These are phyloP conservation scores for Tethea ocularis DNA, from an alignment of 2,888 invertebrate genomes.

Conservation along the genomic window DNA sequence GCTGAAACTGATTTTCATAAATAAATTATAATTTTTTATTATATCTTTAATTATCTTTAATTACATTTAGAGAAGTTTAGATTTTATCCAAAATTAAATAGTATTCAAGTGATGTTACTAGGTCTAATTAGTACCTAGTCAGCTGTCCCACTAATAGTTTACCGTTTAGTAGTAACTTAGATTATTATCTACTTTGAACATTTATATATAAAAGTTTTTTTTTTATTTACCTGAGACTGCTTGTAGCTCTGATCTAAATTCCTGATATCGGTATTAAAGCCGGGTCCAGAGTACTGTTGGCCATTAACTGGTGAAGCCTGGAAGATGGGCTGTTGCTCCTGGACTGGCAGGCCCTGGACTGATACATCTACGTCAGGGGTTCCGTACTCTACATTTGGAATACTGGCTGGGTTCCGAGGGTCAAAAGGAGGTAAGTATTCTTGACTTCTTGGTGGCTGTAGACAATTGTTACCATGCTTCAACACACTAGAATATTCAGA, in stretches of 20 bases:
- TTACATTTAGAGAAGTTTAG: too few relatives aligned
- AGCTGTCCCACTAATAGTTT: too few relatives aligned
- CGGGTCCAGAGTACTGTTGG: conserved; percentile 65
- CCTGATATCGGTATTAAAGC: conserved; percentile 60
- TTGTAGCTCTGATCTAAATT: conserved; percentile 59
- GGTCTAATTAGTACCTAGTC: too few relatives aligned
- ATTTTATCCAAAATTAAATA: too few relatives aligned
- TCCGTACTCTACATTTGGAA: conserved; percentile 42
- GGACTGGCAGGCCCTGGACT: conserved; percentile 70
- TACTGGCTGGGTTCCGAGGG: conserved; percentile 50
- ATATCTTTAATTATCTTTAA: too few relatives aligned
- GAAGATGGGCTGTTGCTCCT: conserved; percentile 68
- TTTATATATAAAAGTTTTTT: background rate
- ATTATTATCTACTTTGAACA: too few relatives aligned
- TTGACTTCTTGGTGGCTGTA: conserved; percentile 38
- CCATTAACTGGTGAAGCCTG: conserved; percentile 70
- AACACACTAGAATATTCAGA: background rate
- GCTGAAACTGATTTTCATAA: conserved; percentile 56
- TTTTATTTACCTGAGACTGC: conserved; percentile 55
- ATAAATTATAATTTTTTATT: conserved; percentile 10
- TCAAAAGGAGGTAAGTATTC: conserved; percentile 64
- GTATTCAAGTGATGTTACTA: too few relatives aligned
- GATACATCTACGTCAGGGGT: conserved; percentile 63
- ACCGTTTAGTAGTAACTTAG: too few relatives aligned
- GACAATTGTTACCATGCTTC: background rate